Conservation (phyloP, 2,797 vertebrate species). For the Oryzias dopingdopingensis region DNA sequence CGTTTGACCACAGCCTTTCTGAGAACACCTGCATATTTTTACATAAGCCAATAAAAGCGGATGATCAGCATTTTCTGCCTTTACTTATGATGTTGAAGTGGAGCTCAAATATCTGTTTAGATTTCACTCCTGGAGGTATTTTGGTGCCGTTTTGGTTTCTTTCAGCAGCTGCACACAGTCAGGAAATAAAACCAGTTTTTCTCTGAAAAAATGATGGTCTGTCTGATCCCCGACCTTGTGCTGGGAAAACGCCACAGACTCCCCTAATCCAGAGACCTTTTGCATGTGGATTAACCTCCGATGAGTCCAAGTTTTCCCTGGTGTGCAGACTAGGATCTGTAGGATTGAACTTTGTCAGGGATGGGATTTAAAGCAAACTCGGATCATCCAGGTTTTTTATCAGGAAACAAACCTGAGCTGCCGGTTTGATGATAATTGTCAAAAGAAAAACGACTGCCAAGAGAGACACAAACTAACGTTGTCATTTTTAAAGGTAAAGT, state of each 20-base stretch:
- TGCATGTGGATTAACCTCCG: conserved; percentile 67
- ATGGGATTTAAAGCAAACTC: conserved; percentile 11
- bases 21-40: too few species aligned
- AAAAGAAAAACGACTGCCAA: conserved; percentile 14
- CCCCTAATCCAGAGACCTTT: conserved; percentile 62
- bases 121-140: conserved; percentile 48
- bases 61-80: too few species aligned
- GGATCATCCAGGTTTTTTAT: not conserved
- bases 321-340: conserved; percentile 1
- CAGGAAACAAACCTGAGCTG: not conserved
- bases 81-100: too few species aligned
- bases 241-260: conserved; percentile 41
- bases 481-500: conserved; percentile 1
- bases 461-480: conserved; percentile 10
- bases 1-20: too few species aligned
- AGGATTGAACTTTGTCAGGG: conserved; percentile 24
- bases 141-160: conserved; percentile 28
- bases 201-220: conserved; percentile 51
- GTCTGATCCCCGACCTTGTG: conserved; percentile 62
- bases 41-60: too few species aligned
- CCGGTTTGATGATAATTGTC: not conserved
- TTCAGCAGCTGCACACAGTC: conserved; percentile 39
- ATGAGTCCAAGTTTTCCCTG: conserved; percentile 26
- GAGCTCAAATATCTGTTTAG: too few species aligned
- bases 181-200: conserved; percentile 53